Evolutionary conservation across 2,888 invertebrate species (phyloP).

Genomic region (Acleris emargana): DNA sequence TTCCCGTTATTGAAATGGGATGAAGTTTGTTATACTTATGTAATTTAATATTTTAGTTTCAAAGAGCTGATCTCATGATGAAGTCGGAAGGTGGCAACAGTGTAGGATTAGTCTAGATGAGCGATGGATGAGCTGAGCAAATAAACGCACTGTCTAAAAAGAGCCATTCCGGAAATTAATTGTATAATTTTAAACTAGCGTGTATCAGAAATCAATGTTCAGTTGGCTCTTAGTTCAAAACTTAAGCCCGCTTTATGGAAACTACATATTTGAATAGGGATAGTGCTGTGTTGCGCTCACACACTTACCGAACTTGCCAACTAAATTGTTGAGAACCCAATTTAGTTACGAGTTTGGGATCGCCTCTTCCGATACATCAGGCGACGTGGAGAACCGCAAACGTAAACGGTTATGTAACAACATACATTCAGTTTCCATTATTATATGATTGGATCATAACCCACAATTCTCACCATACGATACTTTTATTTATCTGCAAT

Average conservation of each 20-base stretch:
- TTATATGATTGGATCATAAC: slow-evolving; percentile 27
- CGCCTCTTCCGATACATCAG: slow-evolving; percentile 1
- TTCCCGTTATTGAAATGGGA: too few species aligned
- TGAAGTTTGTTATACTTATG: too few species aligned
- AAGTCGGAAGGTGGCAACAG: too few species aligned
- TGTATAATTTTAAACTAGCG: background rate
- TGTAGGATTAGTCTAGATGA: too few species aligned
- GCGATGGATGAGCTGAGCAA: too few species aligned
- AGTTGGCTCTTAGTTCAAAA: slow-evolving; percentile 1
- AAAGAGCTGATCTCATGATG: too few species aligned
- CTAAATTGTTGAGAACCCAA: slow-evolving; percentile 18
- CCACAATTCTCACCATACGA: slow-evolving; percentile 3
- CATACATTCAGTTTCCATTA: slow-evolving; percentile 26
- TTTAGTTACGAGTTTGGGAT: slow-evolving; percentile 6
- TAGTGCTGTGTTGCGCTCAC: slow-evolving; percentile 2
- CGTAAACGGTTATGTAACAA: slow-evolving; percentile 29
- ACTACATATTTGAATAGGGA: slow-evolving; percentile 13
- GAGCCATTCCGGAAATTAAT: slow-evolving; percentile 46
- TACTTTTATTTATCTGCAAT: background rate
- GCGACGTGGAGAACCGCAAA: slow-evolving; percentile 24
- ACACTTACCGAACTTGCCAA: slow-evolving; percentile 14
- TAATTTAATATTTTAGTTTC: too few species aligned
- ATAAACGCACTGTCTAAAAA: too few species aligned
- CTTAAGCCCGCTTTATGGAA: background rate
- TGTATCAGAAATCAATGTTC: slow-evolving; percentile 8